phyloP scores from a whole-genome alignment of 2,113 vertebrate genomes.

The Brachypteracias leptosomus region DNA sequence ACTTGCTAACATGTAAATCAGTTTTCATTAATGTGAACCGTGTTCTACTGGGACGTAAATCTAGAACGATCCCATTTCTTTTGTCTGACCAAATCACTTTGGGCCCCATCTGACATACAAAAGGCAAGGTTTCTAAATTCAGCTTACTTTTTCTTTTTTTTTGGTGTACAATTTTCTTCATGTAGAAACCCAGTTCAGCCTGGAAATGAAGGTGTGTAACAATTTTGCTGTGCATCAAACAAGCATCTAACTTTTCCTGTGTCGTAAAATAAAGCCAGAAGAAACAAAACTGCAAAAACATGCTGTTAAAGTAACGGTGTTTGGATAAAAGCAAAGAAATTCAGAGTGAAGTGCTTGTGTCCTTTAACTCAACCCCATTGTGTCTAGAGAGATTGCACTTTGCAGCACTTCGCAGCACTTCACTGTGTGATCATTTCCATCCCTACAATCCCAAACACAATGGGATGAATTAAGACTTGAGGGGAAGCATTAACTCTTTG shows the following conservation, averaged over 20 bases:
- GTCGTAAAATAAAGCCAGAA: background rate
- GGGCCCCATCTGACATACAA: background rate
- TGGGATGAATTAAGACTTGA: constrained; percentile 33
- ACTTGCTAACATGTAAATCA: background rate
- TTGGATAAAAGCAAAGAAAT: constrained; percentile 31
- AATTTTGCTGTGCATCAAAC: background rate
- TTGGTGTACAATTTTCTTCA: background rate
- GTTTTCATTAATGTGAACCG: background rate
- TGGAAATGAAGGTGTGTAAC: background rate
- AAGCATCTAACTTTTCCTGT: background rate
- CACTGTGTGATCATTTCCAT: constrained; percentile 23
- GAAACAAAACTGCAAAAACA: background rate
- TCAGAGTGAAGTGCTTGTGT: constrained; percentile 36
- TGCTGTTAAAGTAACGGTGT: constrained; percentile 10
- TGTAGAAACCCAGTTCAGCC: background rate
- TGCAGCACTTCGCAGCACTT: constrained; percentile 52
- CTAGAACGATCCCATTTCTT: background rate
- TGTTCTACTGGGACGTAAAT: background rate
- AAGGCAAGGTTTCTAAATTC: background rate
- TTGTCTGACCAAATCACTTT: background rate
- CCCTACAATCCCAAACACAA: constrained; percentile 44
- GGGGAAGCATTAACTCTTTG: constrained; percentile 39
- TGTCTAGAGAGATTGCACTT: constrained; percentile 43
- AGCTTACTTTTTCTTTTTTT: background rate
- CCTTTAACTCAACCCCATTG: constrained; percentile 55